Evolutionary conservation across 2,888 invertebrate genomes (phyloP).

Genomic region (Andrena praecox): DNA sequence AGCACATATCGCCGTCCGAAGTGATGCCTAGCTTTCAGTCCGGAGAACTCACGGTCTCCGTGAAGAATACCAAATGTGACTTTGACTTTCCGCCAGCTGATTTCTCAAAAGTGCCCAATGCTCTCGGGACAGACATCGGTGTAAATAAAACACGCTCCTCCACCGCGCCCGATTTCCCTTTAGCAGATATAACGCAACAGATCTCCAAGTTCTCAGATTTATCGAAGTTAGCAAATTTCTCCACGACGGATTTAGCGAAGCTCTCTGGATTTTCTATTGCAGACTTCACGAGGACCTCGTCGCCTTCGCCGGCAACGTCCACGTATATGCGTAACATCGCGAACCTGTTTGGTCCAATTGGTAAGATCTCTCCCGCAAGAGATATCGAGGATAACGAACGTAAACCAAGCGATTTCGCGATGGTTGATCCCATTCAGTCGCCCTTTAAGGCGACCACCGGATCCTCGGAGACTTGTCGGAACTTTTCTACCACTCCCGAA

Average conservation of each 20-base stretch:
- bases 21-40: constrained; percentile 81
- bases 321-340: constrained; percentile 82
- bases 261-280: constrained; percentile 81
- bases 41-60: constrained; percentile 82
- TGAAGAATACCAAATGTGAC: constrained; percentile 81
- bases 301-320: constrained; percentile 75
- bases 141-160: constrained; percentile 72
- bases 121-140: constrained; percentile 73
- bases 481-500: constrained; percentile 61
- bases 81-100: constrained; percentile 79
- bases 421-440: constrained; percentile 70
- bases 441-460: constrained; percentile 71
- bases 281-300: constrained; percentile 80
- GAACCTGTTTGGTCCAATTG: constrained; percentile 81
- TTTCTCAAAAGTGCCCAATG: constrained; percentile 77
- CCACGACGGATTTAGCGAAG: constrained; percentile 81
- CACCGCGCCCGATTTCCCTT: constrained; percentile 77
- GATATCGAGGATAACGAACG: constrained; percentile 75
- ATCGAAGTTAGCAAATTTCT: constrained; percentile 81
- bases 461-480: constrained; percentile 70
- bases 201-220: constrained; percentile 82
- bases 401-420: constrained; percentile 74
- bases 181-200: constrained; percentile 81
- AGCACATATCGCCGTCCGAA: constrained; percentile 74
- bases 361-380: constrained; percentile 75